Conservation (phyloP, 2,888 invertebrate species). For the Abrostola triplasia region DNA sequence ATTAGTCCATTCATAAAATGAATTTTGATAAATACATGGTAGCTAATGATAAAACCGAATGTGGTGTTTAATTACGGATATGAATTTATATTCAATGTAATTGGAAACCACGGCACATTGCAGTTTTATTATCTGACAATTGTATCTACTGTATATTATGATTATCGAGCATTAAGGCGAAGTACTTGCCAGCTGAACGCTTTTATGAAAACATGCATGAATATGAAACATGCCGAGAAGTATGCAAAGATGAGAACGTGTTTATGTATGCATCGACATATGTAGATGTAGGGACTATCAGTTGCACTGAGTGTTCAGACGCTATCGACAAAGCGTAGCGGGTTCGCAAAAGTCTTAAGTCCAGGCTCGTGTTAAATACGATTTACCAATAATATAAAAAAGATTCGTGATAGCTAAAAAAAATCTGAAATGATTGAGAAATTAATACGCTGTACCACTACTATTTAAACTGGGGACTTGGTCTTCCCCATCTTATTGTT, state of each 20-base stretch:
- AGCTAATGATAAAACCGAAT: constrained; percentile 15
- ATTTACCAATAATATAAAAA: too few relatives aligned
- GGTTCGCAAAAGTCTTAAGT: not conserved
- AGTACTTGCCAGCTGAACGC: too few relatives aligned
- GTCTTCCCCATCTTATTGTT: not conserved
- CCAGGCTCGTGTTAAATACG: too few relatives aligned
- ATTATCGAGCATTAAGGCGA: too few relatives aligned
- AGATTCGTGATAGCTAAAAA: too few relatives aligned
- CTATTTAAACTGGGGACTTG: too few relatives aligned
- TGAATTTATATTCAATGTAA: constrained; percentile 5
- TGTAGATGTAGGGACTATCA: too few relatives aligned
- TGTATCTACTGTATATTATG: not conserved
- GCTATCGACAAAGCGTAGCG: not conserved
- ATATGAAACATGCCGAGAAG: not conserved
- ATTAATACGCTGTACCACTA: too few relatives aligned
- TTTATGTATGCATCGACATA: not conserved
- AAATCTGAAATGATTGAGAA: too few relatives aligned
- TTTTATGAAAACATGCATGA: not conserved
- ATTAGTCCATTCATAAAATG: too few relatives aligned
- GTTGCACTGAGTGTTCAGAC: too few relatives aligned
- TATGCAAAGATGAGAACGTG: not conserved
- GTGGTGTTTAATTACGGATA: constrained; percentile 3
- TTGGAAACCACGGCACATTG: not conserved
- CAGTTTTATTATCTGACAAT: not conserved
- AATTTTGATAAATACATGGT: too few relatives aligned